phyloP scores from a whole-genome alignment of 2,113 vertebrate species.

The Dasyprocta punctata region DNA sequence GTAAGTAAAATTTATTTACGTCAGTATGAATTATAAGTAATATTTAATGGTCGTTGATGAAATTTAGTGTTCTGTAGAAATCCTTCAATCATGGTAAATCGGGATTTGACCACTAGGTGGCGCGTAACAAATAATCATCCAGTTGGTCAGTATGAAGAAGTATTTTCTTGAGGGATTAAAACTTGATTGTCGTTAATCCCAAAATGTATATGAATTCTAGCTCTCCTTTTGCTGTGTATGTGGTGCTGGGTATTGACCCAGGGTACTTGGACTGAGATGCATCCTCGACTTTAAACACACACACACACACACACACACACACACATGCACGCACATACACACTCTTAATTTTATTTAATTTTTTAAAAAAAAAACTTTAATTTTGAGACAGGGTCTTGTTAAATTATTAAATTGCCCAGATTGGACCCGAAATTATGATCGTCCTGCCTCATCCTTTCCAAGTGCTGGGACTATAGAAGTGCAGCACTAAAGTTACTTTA shows the following conservation, averaged over 20 bases:
- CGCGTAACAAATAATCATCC: conserved; percentile 6
- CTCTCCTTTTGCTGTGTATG: neutral
- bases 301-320: too few species aligned
- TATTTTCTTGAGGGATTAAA: neutral
- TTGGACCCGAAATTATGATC: neutral
- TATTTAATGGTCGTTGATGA: conserved; percentile 23
- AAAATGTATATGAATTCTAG: neutral
- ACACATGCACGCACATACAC: too few species aligned
- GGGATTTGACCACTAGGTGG: conserved; percentile 63
- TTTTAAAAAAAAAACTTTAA: neutral
- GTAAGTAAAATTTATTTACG: conserved; percentile 7
- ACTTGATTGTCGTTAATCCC: neutral
- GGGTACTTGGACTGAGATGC: neutral
- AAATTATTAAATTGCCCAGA: neutral
- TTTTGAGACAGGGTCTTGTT: neutral
- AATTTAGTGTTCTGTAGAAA: neutral
- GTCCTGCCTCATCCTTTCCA: neutral
- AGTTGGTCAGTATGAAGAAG: neutral
- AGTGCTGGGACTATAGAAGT: neutral
- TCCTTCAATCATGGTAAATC: neutral
- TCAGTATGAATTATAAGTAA: neutral
- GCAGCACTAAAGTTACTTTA: neutral
- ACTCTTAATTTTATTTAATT: too few species aligned
- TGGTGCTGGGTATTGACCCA: neutral
- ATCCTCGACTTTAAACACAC: neutral